Evolutionary conservation across 2,113 vertebrate species (phyloP).

Genomic region (Lutjanus erythropterus): DNA sequence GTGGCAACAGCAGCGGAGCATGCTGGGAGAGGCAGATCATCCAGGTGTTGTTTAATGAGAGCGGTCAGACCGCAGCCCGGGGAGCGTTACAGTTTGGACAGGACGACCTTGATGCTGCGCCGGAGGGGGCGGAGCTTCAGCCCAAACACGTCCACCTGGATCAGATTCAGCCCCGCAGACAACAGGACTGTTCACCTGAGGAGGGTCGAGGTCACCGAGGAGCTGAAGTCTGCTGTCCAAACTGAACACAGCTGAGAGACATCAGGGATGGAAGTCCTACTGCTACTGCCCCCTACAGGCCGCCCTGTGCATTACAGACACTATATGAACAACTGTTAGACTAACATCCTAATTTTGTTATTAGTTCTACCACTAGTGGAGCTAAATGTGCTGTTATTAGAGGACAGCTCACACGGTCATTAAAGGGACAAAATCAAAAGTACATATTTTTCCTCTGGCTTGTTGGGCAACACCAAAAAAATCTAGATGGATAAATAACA

Average conservation of each 20-base stretch:
- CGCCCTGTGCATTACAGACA: neutral
- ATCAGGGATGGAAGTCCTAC: neutral
- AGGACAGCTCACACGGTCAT: neutral
- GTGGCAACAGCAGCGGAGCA: conserved; percentile 23
- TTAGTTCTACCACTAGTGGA: neutral
- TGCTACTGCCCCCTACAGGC: neutral
- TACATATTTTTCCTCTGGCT: too few relatives aligned
- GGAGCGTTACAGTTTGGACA: conserved; percentile 31
- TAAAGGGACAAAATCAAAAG: too few relatives aligned
- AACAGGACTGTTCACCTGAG: conserved; percentile 36
- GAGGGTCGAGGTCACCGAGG: conserved; percentile 34
- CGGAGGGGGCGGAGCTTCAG: conserved; percentile 7
- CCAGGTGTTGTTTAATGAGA: conserved; percentile 60
- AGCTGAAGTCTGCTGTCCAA: conserved; percentile 22
- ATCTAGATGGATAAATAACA: too few relatives aligned
- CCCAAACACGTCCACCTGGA: conserved; percentile 56
- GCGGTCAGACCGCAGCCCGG: conserved; percentile 45
- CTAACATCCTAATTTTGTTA: neutral
- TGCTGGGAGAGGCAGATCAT: conserved; percentile 43
- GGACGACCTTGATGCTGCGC: conserved; percentile 50
- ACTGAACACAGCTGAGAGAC: neutral
- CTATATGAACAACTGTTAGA: neutral
- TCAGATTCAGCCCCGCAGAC: conserved; percentile 38
- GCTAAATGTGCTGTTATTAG: neutral
- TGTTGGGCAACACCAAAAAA: too few relatives aligned